Base-by-base conservation (phyloP, 23 tunicate genomes). In the Ciona savignyi region DNA sequence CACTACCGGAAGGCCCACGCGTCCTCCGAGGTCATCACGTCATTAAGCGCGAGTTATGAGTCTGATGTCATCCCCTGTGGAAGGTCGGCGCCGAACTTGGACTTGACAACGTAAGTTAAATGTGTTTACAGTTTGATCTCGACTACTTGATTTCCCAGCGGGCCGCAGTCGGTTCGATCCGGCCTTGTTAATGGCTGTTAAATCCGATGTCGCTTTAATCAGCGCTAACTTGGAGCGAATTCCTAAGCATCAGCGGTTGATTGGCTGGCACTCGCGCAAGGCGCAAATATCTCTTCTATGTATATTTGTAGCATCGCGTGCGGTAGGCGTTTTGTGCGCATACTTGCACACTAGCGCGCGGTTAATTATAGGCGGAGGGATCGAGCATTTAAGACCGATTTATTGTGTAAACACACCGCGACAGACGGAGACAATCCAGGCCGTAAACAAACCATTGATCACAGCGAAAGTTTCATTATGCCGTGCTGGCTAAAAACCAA, bases 1-100 rank as follows among this genome's bases (percentile, higher is more conserved):
- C 94, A 87, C 66, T 75, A 65, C 78, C 75, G 94, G 34, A 87
- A 81, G 56, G 77, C 86, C 3, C 94, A 87, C 51, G 85, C 70
- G 24, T 63, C 65, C 27, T 25, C 71, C 35, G 81, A 70, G n/a
- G 76, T 27, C 3, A 35, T 56, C 34, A 77, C 82, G 82, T 73
- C 84, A 67, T 56, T 79, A 21, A 42, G 56, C 15, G 56, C 56
- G 56, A 42, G 56, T 42, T 42, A 42, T 42, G 72, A 15, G 20
- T 74, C 74, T 35, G 80, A 70, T 35, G 81, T 33, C 63, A 75
- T 21, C 35, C 25, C 34, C 60, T 26, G 33, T 30, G 65, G 65
- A 27, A 51, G 33, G 1, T 33, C 78, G 23, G 49, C 32, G 2
- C 73, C 86, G 63, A 66, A 73, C 86, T 70, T 75, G 80, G 80